Base-by-base conservation (phyloP, 2,113 vertebrate species). In the Oreotrochilus melanogaster region DNA sequence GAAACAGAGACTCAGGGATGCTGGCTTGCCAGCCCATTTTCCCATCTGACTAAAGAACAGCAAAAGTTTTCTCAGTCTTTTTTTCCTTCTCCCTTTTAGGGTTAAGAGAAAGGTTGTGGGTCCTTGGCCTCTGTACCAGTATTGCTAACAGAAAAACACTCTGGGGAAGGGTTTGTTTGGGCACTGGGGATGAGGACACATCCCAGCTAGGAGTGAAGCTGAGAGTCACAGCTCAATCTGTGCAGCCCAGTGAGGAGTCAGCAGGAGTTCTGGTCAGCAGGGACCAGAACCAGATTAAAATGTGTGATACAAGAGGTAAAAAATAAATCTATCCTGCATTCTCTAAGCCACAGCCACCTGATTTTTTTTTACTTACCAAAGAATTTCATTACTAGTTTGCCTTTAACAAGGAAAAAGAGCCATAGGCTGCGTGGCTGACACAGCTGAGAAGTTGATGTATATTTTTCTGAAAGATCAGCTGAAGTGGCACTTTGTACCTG, bases 301-400 rank as follows among this genome's bases (percentile, higher is more conserved):
- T 0, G 0, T 17, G 7, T 30, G 16, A n/a, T 42, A 18, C 2
- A 47, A 6, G 8, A 47, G 11, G 31, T 50, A 24, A 25, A 74
- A 57, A 60, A 69, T 14, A 3, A 45, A 42, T 16, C 33, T 31
- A 7, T 31, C 9, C 2, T 45, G 4, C 18, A 25, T 62, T 72
- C 84, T 22, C 47, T 67, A 66, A 42, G 45, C 11, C 13, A 23
- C 9, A 33, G 5, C 24, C 28, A 71, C 30, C 48, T 58, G 45
- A 45, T 60, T 73, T 39, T n/a, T n/a, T 39, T 53, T 58, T 76
- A 58, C 45, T 58, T 60, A 31, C 17, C 28, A 84, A 45, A 25
- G 67, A 27, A 37, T 42, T 85, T 66, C 18, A 37, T 53, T 72
- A 45, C 5, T 48, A 30, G 2, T 14, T 10, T 24, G 5, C 6